A percentile compares a stretch with the other conserved stretches of the same genome.
Conservation (phyloP, 2,797 vertebrate species). For the Xyrichtys novacula region DNA sequence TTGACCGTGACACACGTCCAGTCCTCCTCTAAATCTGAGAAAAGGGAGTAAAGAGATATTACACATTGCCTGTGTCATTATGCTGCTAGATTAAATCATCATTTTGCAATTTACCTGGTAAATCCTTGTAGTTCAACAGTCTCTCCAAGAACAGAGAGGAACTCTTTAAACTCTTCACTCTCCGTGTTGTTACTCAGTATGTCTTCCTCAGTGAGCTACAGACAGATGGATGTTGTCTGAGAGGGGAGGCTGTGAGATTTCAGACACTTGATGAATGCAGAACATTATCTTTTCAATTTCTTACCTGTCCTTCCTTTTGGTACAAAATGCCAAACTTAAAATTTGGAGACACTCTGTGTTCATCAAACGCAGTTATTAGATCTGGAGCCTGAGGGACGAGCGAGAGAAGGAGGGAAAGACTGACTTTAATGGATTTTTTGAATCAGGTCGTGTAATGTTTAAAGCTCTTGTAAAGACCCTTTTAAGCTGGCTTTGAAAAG, state of each 20-base stretch:
- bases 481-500: too few relatives aligned
- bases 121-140: slow-evolving; percentile 83
- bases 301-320: slow-evolving; percentile 85
- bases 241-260: slow-evolving; percentile 22
- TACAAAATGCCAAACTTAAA: slow-evolving; percentile 88
- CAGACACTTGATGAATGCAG: slow-evolving; percentile 2
- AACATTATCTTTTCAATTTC: not conserved
- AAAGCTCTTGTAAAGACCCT: too few relatives aligned
- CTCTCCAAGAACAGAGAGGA: slow-evolving; percentile 84
- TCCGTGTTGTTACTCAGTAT: slow-evolving; percentile 86
- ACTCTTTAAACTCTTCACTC: slow-evolving; percentile 83
- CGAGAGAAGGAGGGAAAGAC: not conserved
- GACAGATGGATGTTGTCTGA: slow-evolving; percentile 45
- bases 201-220: slow-evolving; percentile 85
- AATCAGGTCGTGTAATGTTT: not conserved
- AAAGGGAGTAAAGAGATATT: not conserved
- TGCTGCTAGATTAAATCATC: not conserved
- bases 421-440: not conserved
- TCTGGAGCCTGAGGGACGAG: slow-evolving; percentile 81
- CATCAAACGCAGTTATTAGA: slow-evolving; percentile 85
- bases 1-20: slow-evolving; percentile 92
- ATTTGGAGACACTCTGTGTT: slow-evolving; percentile 86
- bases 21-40: slow-evolving; percentile 90
- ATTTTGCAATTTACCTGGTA: slow-evolving; percentile 70
- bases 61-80: slow-evolving; percentile 2